Evolutionary conservation across 2,888 invertebrate species (phyloP).

Genomic region (Auanema sp.): DNA sequence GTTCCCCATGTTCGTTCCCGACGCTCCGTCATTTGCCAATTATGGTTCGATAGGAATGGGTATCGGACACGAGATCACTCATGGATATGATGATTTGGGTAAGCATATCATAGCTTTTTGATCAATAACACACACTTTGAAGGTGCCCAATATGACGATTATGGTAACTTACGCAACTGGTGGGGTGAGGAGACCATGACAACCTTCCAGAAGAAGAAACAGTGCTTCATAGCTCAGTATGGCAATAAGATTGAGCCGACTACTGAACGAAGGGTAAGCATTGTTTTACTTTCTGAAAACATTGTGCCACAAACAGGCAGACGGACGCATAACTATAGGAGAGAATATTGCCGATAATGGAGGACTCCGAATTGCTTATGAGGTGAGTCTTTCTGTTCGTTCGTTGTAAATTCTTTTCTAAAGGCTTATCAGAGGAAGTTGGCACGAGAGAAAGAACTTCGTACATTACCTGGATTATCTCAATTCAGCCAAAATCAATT

Average conservation of each 20-base stretch:
- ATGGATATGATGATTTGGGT: slow-evolving; percentile 59
- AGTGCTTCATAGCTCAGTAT: slow-evolving; percentile 57
- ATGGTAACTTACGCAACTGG: slow-evolving; percentile 53
- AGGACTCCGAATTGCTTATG: slow-evolving; percentile 52
- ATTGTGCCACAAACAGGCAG: slow-evolving; percentile 21
- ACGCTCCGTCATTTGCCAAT: slow-evolving; percentile 50
- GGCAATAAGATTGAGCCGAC: slow-evolving; percentile 43
- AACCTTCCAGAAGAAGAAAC: slow-evolving; percentile 52
- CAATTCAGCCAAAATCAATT: slow-evolving; percentile 66
- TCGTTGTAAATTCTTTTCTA: not conserved
- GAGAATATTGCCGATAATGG: slow-evolving; percentile 61
- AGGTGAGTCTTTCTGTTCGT: slow-evolving; percentile 14
- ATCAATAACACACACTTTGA: not conserved
- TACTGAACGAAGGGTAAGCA: slow-evolving; percentile 40
- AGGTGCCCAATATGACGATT: slow-evolving; percentile 56
- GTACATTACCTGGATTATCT: slow-evolving; percentile 63
- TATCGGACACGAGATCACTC: slow-evolving; percentile 59
- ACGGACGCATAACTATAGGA: slow-evolving; percentile 54
- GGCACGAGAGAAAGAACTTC: slow-evolving; percentile 28
- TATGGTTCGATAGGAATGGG: slow-evolving; percentile 58
- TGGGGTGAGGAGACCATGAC: slow-evolving; percentile 52
- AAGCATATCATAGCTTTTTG: too few species aligned
- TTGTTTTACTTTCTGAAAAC: slow-evolving; percentile 8
- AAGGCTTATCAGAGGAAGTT: slow-evolving; percentile 42
- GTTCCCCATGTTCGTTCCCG: slow-evolving; percentile 52